Percentiles rank a stretch among this genome's conserved stretches.
phyloP scores from a whole-genome alignment of 2,888 invertebrate genomes.

The Chaetoderma sp. region DNA sequence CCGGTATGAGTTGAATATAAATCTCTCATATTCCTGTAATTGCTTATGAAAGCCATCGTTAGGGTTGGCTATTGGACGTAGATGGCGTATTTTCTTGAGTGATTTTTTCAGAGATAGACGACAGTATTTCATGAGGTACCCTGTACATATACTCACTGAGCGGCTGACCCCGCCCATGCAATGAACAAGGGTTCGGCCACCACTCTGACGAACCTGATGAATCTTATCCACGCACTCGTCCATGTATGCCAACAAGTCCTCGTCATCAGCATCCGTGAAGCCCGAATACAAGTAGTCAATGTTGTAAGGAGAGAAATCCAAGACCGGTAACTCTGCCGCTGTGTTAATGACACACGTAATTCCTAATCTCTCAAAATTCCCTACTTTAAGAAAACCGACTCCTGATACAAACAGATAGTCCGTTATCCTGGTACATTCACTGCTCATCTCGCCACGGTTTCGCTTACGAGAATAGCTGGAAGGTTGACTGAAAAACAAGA shows the following conservation, averaged over 20 bases:
- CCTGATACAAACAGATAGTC: slow-evolving; percentile 2
- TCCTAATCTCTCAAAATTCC: background rate
- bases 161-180: slow-evolving; percentile 7
- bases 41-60: background rate
- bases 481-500: too few species aligned
- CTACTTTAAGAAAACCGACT: background rate
- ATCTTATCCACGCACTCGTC: slow-evolving; percentile 6
- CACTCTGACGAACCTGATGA: background rate
- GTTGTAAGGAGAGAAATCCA: background rate
- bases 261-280: slow-evolving; percentile 1
- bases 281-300: background rate
- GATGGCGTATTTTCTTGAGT: background rate
- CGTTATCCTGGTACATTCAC: too few species aligned
- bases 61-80: slow-evolving; percentile 5
- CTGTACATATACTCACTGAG: background rate
- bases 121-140: slow-evolving; percentile 6
- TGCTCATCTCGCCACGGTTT: too few species aligned
- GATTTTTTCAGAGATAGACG: background rate
- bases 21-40: background rate
- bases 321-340: background rate
- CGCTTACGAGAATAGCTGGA: too few species aligned
- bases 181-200: slow-evolving; percentile 1
- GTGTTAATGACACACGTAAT: slow-evolving; percentile 8
- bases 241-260: background rate
- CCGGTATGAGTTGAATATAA: too few species aligned